These are phyloP conservation scores for Tetragonula carbonaria DNA, from an alignment of 2,888 invertebrate genomes.

Conservation along the genomic window DNA sequence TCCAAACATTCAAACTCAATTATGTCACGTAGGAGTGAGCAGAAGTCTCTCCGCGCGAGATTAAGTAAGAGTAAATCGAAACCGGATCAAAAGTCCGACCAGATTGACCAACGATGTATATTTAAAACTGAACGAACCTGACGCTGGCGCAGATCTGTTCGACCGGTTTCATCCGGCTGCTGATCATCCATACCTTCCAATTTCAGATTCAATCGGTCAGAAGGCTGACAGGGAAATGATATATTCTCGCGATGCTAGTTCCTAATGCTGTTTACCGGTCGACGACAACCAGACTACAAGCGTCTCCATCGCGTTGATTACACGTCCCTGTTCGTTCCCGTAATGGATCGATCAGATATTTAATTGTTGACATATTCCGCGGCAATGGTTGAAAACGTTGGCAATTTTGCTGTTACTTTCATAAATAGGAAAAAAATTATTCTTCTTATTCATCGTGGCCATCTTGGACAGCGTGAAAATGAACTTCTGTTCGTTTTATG, in stretches of 20 bases:
- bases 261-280: constrained; percentile 48
- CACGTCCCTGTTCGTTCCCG: constrained; percentile 4
- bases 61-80: no score
- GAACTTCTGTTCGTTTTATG: not conserved
- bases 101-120: not conserved
- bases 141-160: constrained; percentile 12
- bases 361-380: constrained; percentile 7
- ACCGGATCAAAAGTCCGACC: not conserved
- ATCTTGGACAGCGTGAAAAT: not conserved
- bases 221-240: constrained; percentile 56
- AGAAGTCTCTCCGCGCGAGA: not conserved
- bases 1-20: not conserved
- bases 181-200: constrained; percentile 51
- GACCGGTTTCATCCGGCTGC: constrained; percentile 34
- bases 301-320: constrained; percentile 41
- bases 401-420: not conserved
- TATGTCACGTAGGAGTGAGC: not conserved
- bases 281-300: constrained; percentile 52
- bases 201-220: constrained; percentile 61
- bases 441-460: not conserved
- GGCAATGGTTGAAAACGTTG: not conserved
- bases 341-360: constrained; percentile 17
- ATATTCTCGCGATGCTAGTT: constrained; percentile 37
- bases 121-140: not conserved
- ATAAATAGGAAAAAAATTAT: not conserved